Conservation (phyloP, 2,888 invertebrate genomes). For the Chirona hameri region DNA sequence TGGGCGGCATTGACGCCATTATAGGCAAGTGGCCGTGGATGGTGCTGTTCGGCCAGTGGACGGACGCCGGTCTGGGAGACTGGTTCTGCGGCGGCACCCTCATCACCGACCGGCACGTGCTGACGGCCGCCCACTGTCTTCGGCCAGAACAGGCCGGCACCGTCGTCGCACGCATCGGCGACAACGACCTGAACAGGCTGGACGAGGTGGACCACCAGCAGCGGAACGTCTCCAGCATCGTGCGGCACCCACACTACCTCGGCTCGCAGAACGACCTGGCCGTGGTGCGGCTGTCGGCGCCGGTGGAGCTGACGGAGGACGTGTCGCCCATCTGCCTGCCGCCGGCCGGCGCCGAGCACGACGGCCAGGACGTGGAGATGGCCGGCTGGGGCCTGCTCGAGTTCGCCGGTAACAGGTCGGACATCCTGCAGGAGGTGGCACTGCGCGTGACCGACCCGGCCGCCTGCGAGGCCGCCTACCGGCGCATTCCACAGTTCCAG, state of each 20-base stretch:
- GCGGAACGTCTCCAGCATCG: neutral
- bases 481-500: neutral
- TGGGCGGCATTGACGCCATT: too few species aligned
- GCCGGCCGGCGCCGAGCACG: neutral
- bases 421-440: neutral
- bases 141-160: neutral
- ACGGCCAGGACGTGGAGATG: neutral
- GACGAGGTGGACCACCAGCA: neutral
- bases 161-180: neutral
- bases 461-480: neutral
- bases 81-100: slow-evolving; percentile 1
- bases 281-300: neutral
- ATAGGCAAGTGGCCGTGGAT: too few species aligned
- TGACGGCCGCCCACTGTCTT: neutral
- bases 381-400: neutral
- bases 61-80: neutral
- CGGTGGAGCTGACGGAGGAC: neutral
- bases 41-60: too few species aligned
- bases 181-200: neutral
- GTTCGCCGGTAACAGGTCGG: neutral
- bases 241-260: neutral
- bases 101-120: too few species aligned
- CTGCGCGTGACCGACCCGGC: neutral
- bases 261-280: neutral
- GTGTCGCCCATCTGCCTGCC: neutral